Conservation (phyloP, 1,140 invertebrate genomes). For the Hermetia illucens region DNA sequence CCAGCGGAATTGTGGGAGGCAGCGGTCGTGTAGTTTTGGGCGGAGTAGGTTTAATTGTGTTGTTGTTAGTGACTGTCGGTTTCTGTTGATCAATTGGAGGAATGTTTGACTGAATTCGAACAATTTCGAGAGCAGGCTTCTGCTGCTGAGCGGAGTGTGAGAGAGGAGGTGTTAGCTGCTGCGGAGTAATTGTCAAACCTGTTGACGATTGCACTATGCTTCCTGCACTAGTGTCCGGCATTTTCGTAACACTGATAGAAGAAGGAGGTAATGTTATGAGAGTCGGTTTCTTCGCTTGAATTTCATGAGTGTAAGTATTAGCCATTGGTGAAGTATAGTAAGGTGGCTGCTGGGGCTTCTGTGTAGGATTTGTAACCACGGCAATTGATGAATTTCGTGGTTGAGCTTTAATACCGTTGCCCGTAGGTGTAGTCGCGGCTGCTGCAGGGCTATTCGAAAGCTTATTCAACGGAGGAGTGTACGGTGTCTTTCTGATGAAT, state of each 20-base stretch:
- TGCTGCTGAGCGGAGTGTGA: constrained; percentile 1
- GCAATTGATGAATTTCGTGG: too few relatives aligned
- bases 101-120: constrained; percentile 11
- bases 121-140: constrained; percentile 19
- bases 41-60: constrained; percentile 14
- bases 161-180: neutral
- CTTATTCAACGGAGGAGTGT: neutral
- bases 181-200: neutral
- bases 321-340: constrained; percentile 2
- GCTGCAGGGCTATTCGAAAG: neutral
- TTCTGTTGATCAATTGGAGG: constrained; percentile 2
- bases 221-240: neutral
- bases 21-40: constrained; percentile 7
- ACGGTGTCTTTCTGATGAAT: constrained; percentile 7
- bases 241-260: constrained; percentile 5
- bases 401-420: too few relatives aligned
- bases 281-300: neutral
- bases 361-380: too few relatives aligned
- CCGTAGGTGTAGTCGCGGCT: neutral
- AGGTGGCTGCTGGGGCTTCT: neutral
- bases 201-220: neutral
- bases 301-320: constrained; percentile 3
- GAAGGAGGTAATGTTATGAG: constrained; percentile 9
- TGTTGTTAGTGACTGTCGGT: constrained; percentile 1
- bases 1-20: constrained; percentile 8